phyloP scores from a whole-genome alignment of 1,140 invertebrate genomes.

The Armadillidium nasatum region DNA sequence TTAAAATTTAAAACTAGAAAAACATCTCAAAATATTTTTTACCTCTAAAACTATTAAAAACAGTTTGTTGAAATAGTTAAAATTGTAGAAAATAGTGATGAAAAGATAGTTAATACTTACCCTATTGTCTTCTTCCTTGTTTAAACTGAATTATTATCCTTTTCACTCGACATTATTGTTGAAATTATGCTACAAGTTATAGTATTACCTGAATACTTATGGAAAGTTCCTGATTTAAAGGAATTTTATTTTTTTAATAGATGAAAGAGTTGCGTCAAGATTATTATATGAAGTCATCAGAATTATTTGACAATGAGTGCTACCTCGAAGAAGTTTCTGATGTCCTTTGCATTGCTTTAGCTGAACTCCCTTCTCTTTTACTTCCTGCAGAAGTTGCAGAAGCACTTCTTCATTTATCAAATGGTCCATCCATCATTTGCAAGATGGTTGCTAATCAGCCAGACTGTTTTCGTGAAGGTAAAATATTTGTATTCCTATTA shows the following conservation, averaged over 20 bases:
- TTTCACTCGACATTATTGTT: no score
- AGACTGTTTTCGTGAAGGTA: constrained; percentile 84
- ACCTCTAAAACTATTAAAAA: no score
- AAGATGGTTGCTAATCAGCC: constrained; percentile 85
- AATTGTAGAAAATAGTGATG: no score
- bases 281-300: constrained; percentile 69
- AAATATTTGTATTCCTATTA: no score
- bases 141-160: no score
- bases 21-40: no score
- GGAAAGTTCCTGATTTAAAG: constrained; percentile 1
- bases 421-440: constrained; percentile 83
- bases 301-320: constrained; percentile 90
- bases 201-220: background rate
- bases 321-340: constrained; percentile 93
- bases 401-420: constrained; percentile 81
- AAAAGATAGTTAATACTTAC: no score
- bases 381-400: constrained; percentile 74
- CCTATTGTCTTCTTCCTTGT: no score
- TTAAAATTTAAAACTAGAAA: no score
- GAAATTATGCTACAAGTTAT: no score
- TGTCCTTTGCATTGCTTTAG: constrained; percentile 86
- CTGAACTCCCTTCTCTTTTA: constrained; percentile 81
- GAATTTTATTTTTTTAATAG: constrained; percentile 46
- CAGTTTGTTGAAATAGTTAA: no score
- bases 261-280: constrained; percentile 57